Conservation (phyloP, 2,113 vertebrate species). For the Pterophyllum scalare region DNA sequence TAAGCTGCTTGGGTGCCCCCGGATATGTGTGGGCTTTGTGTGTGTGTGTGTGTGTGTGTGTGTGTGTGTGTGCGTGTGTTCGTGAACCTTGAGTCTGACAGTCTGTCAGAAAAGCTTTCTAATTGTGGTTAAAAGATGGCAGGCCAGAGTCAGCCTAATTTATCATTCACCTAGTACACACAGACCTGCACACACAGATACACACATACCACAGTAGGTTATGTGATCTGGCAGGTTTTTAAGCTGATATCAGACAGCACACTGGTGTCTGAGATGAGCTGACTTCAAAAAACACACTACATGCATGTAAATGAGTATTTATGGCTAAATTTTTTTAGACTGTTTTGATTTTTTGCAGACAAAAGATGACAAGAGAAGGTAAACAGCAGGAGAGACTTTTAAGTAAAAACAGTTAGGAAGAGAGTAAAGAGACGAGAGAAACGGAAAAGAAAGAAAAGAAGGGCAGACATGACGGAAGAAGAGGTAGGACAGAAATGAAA, state of each 20-base stretch:
- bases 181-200: conserved; percentile 16
- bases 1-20: conserved; percentile 47
- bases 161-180: conserved; percentile 56
- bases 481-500: not conserved
- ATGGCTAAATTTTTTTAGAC: conserved; percentile 5
- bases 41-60: not conserved
- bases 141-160: conserved; percentile 65
- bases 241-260: conserved; percentile 49
- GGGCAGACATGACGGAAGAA: not conserved
- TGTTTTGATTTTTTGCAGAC: not conserved
- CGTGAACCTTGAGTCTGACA: conserved; percentile 58
- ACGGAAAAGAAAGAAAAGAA: not conserved
- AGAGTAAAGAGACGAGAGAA: not conserved
- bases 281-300: conserved; percentile 27
- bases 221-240: conserved; percentile 41
- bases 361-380: not conserved
- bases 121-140: conserved; percentile 80
- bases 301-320: conserved; percentile 53
- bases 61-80: conserved; percentile 39
- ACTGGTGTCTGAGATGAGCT: conserved; percentile 40
- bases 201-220: conserved; percentile 29
- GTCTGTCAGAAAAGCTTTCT: conserved; percentile 74
- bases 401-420: not conserved
- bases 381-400: not conserved
- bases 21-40: conserved; percentile 28